Base-by-base conservation (phyloP, 2,113 vertebrate species). In the Poecile atricapillus region DNA sequence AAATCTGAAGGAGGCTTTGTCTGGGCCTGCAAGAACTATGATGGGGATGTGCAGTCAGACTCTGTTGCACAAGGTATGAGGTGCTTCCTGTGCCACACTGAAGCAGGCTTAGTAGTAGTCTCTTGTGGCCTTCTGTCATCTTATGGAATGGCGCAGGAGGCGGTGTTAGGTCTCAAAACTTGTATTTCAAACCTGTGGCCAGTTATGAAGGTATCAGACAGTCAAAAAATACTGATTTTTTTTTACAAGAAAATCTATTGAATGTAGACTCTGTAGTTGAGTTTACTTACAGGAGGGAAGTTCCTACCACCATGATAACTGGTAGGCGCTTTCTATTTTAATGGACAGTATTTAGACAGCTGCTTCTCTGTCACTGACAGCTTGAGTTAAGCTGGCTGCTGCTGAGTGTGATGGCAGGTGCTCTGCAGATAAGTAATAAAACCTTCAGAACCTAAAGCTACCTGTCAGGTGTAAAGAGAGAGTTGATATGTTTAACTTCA, bases 11-110 rank as follows among this genome's bases (percentile, higher is more conserved):
- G 99, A 50, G 99, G 99, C 52, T 99, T 99, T 97, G 99, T 99
- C 83, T 99, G 99, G 99, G 99, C 99, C 90, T 99, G 99, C 94
- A 99, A 99, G 96, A 99, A 99, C 98, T 99, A 99, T 0, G 99
- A 99, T 39, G 99, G 99, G 3, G 99, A 99, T n/a, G 99, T 99
- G 14, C 99, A 99, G 97, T 99, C 99, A 0, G 99, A 99, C 95
- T 99, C 99, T 10, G 99, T 99, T 56, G 99, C 99, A 16, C 99
- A 99, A 98, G 99, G 99, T 99, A 90, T 46, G 52, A 83, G 30
- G 37, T 56, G 44, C 35, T 80, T 37, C 39, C 53, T 63, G 16
- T 59, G 44, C 19, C 58, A 41, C 13, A 1, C 21, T 39, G 8
- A 31, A 47, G 11, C 15, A 24, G 37, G 21, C 35, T 67, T 41